Conservation (phyloP, 2,797 vertebrate genomes). For the Galaxias olidus region DNA sequence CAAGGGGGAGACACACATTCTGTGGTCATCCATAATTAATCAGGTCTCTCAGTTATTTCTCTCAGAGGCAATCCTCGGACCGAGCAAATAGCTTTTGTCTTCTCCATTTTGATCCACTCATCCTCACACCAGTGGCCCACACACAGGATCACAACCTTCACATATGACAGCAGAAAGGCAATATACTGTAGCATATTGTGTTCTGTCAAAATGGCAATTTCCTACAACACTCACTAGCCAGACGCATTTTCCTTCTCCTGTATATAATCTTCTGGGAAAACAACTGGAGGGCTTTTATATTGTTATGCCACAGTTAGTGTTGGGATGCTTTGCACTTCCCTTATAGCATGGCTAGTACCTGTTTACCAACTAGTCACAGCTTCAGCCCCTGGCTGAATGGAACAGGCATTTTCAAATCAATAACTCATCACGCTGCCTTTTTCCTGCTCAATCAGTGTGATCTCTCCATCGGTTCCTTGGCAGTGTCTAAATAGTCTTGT, state of each 20-base stretch:
- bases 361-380: conserved; percentile 7
- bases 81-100: conserved; percentile 19
- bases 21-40: conserved; percentile 64
- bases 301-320: not conserved
- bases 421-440: conserved; percentile 58
- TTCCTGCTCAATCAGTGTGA: conserved; percentile 31
- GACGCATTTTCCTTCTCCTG: not conserved
- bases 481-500: conserved; percentile 34
- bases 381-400: conserved; percentile 20
- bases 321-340: not conserved
- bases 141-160: conserved; percentile 16
- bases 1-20: conserved; percentile 48
- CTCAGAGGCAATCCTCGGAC: conserved; percentile 29
- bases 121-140: conserved; percentile 20
- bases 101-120: conserved; percentile 7
- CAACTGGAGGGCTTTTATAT: too few relatives aligned
- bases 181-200: not conserved
- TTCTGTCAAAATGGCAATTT: not conserved
- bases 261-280: not conserved
- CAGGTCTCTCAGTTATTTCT: conserved; percentile 41
- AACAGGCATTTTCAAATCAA: conserved; percentile 48
- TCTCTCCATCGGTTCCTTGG: conserved; percentile 27
- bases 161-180: conserved; percentile 20
- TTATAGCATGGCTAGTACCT: not conserved
- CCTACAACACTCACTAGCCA: not conserved